A percentile compares a stretch with the other conserved stretches of the same genome.
phyloP scores from a whole-genome alignment of 2,888 invertebrate genomes.

The Cheilosia urbana region DNA sequence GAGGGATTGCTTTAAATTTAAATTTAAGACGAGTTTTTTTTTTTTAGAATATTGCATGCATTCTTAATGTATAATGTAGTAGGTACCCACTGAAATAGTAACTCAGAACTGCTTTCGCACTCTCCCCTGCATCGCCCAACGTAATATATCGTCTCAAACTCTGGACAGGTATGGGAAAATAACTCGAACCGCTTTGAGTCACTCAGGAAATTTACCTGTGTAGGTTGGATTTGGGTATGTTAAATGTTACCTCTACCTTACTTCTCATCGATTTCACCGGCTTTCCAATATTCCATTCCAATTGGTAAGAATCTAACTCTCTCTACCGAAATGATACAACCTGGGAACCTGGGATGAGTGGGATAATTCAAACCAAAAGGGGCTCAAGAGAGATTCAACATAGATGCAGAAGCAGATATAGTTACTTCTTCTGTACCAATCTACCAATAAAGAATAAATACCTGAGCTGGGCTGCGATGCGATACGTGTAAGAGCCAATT shows the following conservation, averaged over 20 bases:
- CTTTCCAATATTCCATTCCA: conserved; percentile 68
- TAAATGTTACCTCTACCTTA: too few species aligned
- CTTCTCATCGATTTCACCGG: neutral
- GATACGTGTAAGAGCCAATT: conserved; percentile 70
- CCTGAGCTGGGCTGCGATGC: conserved; percentile 16
- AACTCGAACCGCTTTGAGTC: conserved; percentile 22
- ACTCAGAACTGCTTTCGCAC: neutral
- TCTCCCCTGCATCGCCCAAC: conserved; percentile 29
- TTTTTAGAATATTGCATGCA: neutral
- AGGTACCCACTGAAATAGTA: neutral
- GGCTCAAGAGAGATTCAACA: conserved; percentile 51
- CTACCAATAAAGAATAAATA: too few species aligned
- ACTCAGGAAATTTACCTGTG: conserved; percentile 14
- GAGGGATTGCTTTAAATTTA: neutral
- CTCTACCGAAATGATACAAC: conserved; percentile 9
- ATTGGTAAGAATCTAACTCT: conserved; percentile 41
- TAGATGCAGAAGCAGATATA: conserved; percentile 9
- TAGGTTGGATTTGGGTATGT: neutral
- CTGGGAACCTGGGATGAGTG: conserved; percentile 45
- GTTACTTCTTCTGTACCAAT: conserved; percentile 34
- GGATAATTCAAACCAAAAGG: neutral
- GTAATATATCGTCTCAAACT: neutral
- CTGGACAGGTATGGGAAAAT: conserved; percentile 29
- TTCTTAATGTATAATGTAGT: neutral
- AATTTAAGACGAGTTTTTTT: neutral